Base-by-base conservation (phyloP, 2,113 vertebrate species). In the Motacilla alba region DNA sequence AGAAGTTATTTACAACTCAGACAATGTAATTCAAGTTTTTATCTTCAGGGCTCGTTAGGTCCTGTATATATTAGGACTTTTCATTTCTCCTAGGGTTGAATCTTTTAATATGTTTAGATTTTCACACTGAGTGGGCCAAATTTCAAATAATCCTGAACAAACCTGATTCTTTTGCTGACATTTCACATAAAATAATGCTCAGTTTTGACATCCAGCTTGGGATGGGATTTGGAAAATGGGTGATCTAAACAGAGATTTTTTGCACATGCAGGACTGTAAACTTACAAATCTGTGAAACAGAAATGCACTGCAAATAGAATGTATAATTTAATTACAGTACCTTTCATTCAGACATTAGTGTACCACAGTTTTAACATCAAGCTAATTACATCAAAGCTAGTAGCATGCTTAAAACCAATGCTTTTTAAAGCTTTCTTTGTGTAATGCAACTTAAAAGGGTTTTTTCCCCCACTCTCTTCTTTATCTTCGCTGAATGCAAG, bases 361-460 rank as follows among this genome's bases (percentile, higher is more conserved):
- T 30, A 72, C 75, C 83, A 47, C 31, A 93, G 44, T 74, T 98
- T 93, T 90, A 97, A 96, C 56, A 92, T 83, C 89, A 94, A 94
- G 81, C 44, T 92, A 94, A 96, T 75, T 81, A 53, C 63, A 90
- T 50, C 67, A 83, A 90, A 97, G 44, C 59, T 46, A 64, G n/a
- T 14, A 95, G 28, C 83, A 94, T 76, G 50, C 78, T 72, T 86
- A 79, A 80, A 97, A 41, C 3, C 31, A 76, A 58, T 5, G 31
- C 37, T 81, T 77, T 83, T 59, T 20, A 63, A 95, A 86, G 46
- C 33, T 70, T 93, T 81, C 35, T 85, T 83, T 24, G 6, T 52
- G 27, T 46, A 85, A 89, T 30, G 19, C 62, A 94, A 91, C 52
- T 68, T 79, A 33, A 46, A 37, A 95, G 39, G 28, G 24, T 10